Conservation (phyloP, 2,888 invertebrate species). For the Physocephala rufipes region DNA sequence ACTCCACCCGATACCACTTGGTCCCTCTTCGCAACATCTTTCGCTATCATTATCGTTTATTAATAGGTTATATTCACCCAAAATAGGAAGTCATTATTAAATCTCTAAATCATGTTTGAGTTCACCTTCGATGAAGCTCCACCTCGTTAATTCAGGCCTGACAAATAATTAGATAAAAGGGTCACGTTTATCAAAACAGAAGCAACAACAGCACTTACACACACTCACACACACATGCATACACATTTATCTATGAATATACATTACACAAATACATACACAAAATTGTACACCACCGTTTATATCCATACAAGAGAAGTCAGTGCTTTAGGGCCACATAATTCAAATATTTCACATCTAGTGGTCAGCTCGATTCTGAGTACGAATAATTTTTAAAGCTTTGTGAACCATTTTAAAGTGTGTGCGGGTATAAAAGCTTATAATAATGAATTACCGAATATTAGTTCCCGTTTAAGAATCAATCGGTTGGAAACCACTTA, state of each 20-base stretch:
- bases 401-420: not conserved
- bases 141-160: not conserved
- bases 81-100: not conserved
- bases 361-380: not conserved
- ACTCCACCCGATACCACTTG: no score
- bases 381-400: not conserved
- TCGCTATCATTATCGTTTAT: no score
- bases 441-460: not conserved
- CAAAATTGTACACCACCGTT: not conserved
- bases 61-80: no score
- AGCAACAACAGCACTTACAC: not conserved
- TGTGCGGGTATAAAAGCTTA: constrained; percentile 7
- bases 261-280: no score
- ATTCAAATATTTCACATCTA: not conserved
- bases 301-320: not conserved
- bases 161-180: constrained; percentile 29
- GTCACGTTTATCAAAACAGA: constrained; percentile 15
- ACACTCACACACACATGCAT: not conserved
- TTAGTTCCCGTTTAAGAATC: not conserved
- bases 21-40: no score
- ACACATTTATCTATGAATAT: no score
- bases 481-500: not conserved
- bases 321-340: not conserved
- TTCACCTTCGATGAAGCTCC: not conserved
- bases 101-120: not conserved